phyloP scores from a whole-genome alignment of 2,888 invertebrate genomes.

The Phortica okadai region DNA sequence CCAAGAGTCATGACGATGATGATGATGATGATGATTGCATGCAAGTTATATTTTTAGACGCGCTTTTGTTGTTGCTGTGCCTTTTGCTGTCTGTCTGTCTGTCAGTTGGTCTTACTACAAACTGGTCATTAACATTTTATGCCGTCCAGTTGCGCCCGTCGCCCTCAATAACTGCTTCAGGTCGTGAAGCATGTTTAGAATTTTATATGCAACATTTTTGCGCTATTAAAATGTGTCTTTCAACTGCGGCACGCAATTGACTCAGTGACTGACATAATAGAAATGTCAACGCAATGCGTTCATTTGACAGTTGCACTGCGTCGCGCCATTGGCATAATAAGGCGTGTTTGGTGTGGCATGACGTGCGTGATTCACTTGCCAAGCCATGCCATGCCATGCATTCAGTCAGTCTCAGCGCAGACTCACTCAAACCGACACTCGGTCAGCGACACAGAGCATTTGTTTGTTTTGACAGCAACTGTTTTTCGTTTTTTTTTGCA shows the following conservation, averaged over 20 bases:
- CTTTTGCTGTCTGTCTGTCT: too few relatives aligned
- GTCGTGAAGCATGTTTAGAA: background rate
- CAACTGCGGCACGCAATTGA: constrained; percentile 44
- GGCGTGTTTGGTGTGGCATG: background rate
- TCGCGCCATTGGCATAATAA: background rate
- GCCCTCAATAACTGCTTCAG: background rate
- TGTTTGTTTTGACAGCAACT: too few relatives aligned
- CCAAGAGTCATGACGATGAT: too few relatives aligned
- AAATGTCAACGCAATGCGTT: constrained; percentile 64
- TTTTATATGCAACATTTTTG: constrained; percentile 7
- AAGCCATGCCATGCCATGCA: too few relatives aligned
- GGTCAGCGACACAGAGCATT: too few relatives aligned
- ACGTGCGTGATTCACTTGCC: too few relatives aligned
- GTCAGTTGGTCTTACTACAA: background rate
- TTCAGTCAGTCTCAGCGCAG: too few relatives aligned
- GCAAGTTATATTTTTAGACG: too few relatives aligned
- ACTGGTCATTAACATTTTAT: background rate
- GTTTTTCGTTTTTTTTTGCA: too few relatives aligned
- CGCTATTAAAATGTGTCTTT: background rate
- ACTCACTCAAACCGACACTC: too few relatives aligned
- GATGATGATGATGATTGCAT: too few relatives aligned
- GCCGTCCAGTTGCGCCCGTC: background rate
- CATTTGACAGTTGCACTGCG: constrained; percentile 56
- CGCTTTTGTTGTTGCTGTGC: too few relatives aligned
- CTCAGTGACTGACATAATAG: constrained; percentile 72